Evolutionary conservation across 2,113 vertebrate species (phyloP).

Genomic region (Brachyhypopomus gauderio): DNA sequence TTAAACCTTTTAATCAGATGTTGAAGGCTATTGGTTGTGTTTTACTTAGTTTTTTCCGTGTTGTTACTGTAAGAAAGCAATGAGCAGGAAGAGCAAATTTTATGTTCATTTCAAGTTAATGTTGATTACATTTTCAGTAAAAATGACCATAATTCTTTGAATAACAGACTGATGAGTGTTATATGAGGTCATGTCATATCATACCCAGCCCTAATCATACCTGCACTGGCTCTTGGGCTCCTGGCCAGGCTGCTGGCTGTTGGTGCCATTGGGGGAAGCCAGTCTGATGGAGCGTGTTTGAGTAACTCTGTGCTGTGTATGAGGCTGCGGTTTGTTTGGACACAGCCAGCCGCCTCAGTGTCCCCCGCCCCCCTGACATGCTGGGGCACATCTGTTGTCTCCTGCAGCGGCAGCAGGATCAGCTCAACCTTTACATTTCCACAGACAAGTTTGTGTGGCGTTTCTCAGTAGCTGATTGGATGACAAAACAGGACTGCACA

Average conservation of each 20-base stretch:
- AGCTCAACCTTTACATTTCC: neutral
- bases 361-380: neutral
- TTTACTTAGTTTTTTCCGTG: no score
- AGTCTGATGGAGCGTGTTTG: slow-evolving; percentile 36
- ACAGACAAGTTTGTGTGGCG: neutral
- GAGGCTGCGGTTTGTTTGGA: slow-evolving; percentile 34
- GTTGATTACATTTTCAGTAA: no score
- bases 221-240: neutral
- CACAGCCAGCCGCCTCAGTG: neutral
- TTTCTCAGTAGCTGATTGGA: slow-evolving; percentile 8
- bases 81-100: no score
- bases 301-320: slow-evolving; percentile 33
- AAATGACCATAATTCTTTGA: no score
- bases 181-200: no score
- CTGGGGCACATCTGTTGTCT: neutral
- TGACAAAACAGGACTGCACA: slow-evolving; percentile 11
- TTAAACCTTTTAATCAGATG: no score
- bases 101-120: no score
- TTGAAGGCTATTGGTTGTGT: no score
- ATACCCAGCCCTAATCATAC: neutral
- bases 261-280: neutral
- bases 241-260: neutral
- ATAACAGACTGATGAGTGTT: no score
- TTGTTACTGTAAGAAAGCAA: no score
- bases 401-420: neutral